Evolutionary conservation across 2,797 vertebrate species (phyloP).

Genomic region (Myotis findleyi): DNA sequence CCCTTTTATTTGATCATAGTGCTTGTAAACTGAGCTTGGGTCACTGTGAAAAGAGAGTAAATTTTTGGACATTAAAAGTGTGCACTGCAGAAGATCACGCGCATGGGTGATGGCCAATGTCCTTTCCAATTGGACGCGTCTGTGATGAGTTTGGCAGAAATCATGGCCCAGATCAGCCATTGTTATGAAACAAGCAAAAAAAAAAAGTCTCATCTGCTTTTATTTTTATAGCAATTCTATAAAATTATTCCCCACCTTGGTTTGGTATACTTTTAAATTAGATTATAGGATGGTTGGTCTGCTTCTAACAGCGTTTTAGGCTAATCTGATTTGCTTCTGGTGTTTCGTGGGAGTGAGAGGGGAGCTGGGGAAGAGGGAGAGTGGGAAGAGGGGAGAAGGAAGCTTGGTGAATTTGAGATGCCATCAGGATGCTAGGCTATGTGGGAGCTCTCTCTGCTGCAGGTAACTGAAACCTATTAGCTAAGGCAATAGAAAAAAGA

Average conservation of each 20-base stretch:
- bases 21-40: background rate
- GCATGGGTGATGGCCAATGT: fast-evolving
- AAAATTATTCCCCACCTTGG: background rate
- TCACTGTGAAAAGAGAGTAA: background rate
- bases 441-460: too few relatives aligned
- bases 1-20: background rate
- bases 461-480: background rate
- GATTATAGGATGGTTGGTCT: background rate
- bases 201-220: background rate
- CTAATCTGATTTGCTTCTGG: background rate
- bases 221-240: conserved; percentile 13
- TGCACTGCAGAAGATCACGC: background rate
- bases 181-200: background rate
- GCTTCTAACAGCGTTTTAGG: background rate
- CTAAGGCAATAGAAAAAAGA: background rate
- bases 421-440: fast-evolving
- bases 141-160: background rate
- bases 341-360: background rate
- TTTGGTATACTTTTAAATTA: conserved; percentile 1
- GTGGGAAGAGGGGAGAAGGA: too few relatives aligned
- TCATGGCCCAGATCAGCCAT: background rate
- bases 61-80: background rate
- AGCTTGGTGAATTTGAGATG: background rate
- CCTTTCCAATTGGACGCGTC: background rate
- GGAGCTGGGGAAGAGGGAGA: background rate